Evolutionary conservation across 2,888 invertebrate species (phyloP).

Genomic region (Acleris laterana): DNA sequence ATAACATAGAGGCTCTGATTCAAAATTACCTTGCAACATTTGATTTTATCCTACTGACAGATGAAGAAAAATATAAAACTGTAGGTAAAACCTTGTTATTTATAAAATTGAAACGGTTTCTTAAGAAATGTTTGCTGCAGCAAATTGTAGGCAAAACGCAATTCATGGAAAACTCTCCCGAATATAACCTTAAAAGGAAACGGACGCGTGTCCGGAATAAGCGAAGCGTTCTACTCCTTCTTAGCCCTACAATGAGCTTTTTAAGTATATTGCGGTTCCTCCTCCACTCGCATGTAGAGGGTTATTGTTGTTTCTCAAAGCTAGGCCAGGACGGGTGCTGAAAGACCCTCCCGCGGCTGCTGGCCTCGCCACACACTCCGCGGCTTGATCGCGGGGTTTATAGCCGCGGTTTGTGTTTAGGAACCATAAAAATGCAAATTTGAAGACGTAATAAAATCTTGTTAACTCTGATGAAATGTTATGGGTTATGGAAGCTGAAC

Average conservation of each 20-base stretch:
- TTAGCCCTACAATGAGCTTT: constrained; percentile 59
- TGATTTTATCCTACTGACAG: too few relatives aligned
- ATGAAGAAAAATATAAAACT: too few relatives aligned
- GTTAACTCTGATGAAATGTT: constrained; percentile 53
- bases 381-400: constrained; percentile 70
- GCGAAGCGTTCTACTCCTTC: constrained; percentile 44
- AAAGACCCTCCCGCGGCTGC: constrained; percentile 64
- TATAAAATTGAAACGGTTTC: too few relatives aligned
- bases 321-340: constrained; percentile 61
- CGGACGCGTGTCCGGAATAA: not conserved
- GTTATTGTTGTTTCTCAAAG: constrained; percentile 83
- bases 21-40: too few relatives aligned
- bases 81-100: too few relatives aligned
- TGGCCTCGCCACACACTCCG: constrained; percentile 58
- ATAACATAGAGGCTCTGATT: too few relatives aligned
- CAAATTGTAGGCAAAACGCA: too few relatives aligned
- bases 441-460: constrained; percentile 41
- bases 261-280: constrained; percentile 78
- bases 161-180: too few relatives aligned
- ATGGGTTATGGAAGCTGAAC: constrained; percentile 39
- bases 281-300: constrained; percentile 69
- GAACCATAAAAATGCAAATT: constrained; percentile 79
- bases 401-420: constrained; percentile 73
- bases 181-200: not conserved
- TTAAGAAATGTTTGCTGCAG: too few relatives aligned